These are phyloP conservation scores for Dinocampus coccinellae DNA, from an alignment of 2,888 invertebrate genomes.

Conservation along the genomic window DNA sequence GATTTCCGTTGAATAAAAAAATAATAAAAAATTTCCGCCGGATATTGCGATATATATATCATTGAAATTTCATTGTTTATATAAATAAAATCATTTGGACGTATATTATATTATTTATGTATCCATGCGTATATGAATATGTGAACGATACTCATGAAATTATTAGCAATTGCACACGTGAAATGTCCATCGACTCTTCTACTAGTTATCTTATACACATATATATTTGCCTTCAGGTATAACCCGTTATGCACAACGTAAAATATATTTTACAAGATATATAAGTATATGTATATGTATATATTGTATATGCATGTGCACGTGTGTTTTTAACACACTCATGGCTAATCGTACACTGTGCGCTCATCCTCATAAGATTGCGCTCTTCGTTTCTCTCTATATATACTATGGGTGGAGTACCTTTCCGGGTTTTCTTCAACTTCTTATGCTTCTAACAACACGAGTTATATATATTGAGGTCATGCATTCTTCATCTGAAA, in stretches of 20 bases:
- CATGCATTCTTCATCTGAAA: conserved; percentile 29
- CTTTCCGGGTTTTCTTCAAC: conserved; percentile 26
- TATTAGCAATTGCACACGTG: conserved; percentile 1
- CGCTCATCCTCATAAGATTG: conserved; percentile 30
- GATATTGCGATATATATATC: too few relatives aligned
- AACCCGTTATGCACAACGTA: conserved; percentile 24
- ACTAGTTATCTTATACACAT: background rate
- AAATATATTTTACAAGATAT: background rate
- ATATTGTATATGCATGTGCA: background rate
- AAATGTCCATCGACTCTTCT: background rate
- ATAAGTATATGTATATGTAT: background rate
- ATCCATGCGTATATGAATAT: background rate
- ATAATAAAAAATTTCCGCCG: too few relatives aligned
- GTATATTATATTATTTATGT: too few relatives aligned
- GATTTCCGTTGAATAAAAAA: conserved; percentile 7
- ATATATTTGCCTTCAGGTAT: background rate
- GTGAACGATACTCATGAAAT: background rate
- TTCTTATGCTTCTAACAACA: conserved; percentile 10
- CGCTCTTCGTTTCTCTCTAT: conserved; percentile 17
- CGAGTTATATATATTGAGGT: conserved; percentile 18
- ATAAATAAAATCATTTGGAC: too few relatives aligned
- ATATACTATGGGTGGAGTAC: conserved; percentile 28
- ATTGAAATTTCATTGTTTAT: too few relatives aligned
- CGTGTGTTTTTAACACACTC: conserved; percentile 28
- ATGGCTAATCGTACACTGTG: conserved; percentile 24